Base-by-base conservation (phyloP, 1,140 invertebrate species). In the Pygmarrhopalites habei region DNA sequence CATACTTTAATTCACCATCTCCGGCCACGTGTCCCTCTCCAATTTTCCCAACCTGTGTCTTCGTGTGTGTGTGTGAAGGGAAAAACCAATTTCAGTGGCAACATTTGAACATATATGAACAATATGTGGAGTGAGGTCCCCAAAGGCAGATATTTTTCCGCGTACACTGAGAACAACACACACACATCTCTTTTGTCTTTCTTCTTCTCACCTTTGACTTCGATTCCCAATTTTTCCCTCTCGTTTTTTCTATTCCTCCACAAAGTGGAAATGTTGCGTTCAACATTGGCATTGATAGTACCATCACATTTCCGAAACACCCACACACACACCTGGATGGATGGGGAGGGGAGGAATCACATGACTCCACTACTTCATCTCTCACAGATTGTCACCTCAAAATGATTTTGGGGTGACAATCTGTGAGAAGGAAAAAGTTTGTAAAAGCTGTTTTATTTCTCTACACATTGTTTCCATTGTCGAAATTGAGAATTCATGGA, bases 71-170 rank as follows among this genome's bases (percentile, higher is more conserved):
- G 43, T 46, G 51, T n/a, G 14, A n/a, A 53, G 23, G 39, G 21
- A 46, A 26, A 60, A 62, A 56, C 51, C 60, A 62, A 62, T 62
- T 62, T 62, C 60, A 56, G 44, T 62, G 39, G 25, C 39, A 62
- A 62, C 56, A 62, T 62, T 62, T 56, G 60, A 52, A 62, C 60
- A 46, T 56, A 44, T 56, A 44, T 62, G 49, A 53, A 61, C 47
- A 60, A 61, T 56, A 56, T 62, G 25, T 55, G 5, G 39, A 62
- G 30, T 39, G 15, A 2, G 26, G 41, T 62, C 60, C 60, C 60
- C 39, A 26, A 41, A 56, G 60, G 60, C 29, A 56, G 44, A 62
- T 56, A 56, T 55, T 62, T 56, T 29, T 51, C 7, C 41, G 44
- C 46, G 28, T 49, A 41, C 17, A n/a, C 44, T 10, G 17, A 25